Evolutionary conservation across 2,797 vertebrate species (phyloP).

Genomic region (Avahi laniger): DNA sequence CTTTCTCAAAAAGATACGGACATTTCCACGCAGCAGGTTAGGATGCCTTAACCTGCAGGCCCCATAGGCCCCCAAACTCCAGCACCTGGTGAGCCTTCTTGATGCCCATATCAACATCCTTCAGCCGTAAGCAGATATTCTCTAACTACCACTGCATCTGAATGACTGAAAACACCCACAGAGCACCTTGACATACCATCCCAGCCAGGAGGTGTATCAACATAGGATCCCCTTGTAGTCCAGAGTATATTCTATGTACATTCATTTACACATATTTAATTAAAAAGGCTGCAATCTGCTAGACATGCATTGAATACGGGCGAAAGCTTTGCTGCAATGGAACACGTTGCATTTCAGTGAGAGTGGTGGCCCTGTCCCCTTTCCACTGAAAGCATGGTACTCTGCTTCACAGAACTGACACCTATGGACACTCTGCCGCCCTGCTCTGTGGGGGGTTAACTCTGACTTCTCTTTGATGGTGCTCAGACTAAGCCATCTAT

Average conservation of each 20-base stretch:
- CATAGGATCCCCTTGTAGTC: constrained; percentile 32
- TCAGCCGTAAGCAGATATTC: not conserved
- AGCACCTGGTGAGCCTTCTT: constrained; percentile 47
- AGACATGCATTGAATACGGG: constrained; percentile 66
- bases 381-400: not conserved
- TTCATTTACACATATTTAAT: constrained; percentile 44
- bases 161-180: constrained; percentile 53
- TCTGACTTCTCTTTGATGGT: not conserved
- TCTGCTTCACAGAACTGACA: not conserved
- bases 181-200: constrained; percentile 30
- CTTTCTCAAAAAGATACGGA: not conserved
- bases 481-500: not conserved
- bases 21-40: constrained; percentile 20
- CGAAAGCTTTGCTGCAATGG: constrained; percentile 48
- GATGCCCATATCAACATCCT: not conserved
- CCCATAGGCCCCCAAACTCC: not conserved
- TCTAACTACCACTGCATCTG: not conserved
- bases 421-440: not conserved
- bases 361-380: not conserved
- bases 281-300: constrained; percentile 51
- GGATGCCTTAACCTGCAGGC: not conserved
- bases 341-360: constrained; percentile 32
- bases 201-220: constrained; percentile 32
- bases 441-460: not conserved
- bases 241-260: constrained; percentile 67